Conservation (phyloP, 2,113 vertebrate genomes). For the Lonchura striata region DNA sequence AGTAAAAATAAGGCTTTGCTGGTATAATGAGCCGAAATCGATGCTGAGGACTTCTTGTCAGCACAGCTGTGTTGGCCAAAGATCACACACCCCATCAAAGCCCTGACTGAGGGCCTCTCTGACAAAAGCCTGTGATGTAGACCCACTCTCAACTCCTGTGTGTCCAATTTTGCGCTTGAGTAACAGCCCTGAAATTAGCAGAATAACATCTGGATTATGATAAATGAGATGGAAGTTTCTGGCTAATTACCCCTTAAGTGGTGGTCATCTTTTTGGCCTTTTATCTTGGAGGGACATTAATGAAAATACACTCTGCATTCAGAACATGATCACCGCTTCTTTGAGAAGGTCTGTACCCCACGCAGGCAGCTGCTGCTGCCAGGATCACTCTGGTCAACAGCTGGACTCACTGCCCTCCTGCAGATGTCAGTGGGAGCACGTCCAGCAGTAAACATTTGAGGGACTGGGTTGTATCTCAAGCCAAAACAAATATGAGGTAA, state of each 20-base stretch:
- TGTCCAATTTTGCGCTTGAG: not conserved
- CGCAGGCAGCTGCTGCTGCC: not conserved
- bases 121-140: not conserved
- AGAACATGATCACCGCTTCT: not conserved
- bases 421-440: not conserved
- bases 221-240: not conserved
- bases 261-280: not conserved
- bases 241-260: not conserved
- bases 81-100: constrained; percentile 50
- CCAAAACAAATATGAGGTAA: constrained; percentile 16
- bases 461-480: not conserved
- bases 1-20: not conserved
- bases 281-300: constrained; percentile 2
- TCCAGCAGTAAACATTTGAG: not conserved
- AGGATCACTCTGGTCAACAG: not conserved
- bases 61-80: constrained; percentile 49
- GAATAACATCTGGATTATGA: not conserved
- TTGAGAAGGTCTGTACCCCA: not conserved
- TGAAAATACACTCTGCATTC: not conserved
- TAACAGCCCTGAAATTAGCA: constrained; percentile 21
- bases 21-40: not conserved
- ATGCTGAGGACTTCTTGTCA: not conserved
- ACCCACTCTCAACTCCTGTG: not conserved
- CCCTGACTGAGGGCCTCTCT: not conserved
- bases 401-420: not conserved